These are phyloP conservation scores for Pangasius macronema DNA, from an alignment of 2,797 vertebrate species.

Conservation along the genomic window DNA sequence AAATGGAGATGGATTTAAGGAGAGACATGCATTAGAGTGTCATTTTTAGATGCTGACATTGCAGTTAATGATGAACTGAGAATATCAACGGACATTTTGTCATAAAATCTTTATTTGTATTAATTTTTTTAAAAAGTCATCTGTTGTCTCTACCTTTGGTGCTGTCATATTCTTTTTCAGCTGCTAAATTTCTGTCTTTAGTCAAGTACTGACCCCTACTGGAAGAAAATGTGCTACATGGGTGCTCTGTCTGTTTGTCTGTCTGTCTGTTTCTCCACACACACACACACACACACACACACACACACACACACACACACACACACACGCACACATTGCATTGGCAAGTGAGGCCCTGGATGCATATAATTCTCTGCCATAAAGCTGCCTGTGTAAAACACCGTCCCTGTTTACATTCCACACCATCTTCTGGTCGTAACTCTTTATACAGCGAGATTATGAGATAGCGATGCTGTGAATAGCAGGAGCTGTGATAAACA, in stretches of 20 bases:
- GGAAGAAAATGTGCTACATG: conserved; percentile 1
- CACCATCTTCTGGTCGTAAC: conserved; percentile 10
- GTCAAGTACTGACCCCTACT: conserved; percentile 37
- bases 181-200: neutral
- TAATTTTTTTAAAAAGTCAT: neutral
- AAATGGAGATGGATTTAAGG: neutral
- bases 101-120: neutral
- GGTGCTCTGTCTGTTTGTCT: neutral
- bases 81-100: neutral
- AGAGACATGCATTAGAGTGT: neutral
- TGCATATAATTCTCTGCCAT: conserved; percentile 13
- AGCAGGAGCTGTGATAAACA: conserved; percentile 1
- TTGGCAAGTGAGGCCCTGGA: neutral
- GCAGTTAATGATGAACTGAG: neutral
- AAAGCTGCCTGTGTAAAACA: conserved; percentile 25
- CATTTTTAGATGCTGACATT: neutral
- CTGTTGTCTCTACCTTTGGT: neutral
- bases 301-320: neutral
- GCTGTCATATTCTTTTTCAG: neutral
- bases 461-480: neutral
- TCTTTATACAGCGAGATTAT: neutral
- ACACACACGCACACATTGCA: neutral
- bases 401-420: conserved; percentile 15
- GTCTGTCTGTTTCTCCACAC: too few relatives aligned
- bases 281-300: neutral